Conservation (phyloP, 2,113 vertebrate genomes). For the Blennius ocellaris region DNA sequence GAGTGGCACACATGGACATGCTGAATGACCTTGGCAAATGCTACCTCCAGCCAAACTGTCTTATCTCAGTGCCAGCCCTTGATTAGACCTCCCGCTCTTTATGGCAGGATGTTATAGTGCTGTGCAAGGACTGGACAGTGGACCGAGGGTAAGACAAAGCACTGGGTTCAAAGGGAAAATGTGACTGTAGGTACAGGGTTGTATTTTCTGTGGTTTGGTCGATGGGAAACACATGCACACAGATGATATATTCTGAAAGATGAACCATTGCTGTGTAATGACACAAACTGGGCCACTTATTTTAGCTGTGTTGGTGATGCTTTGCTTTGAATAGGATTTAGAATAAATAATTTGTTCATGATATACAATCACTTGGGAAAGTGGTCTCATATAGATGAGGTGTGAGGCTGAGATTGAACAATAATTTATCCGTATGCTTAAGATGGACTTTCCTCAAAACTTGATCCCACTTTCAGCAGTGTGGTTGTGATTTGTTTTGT, state of each 20-base stretch:
- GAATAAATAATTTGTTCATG: not conserved
- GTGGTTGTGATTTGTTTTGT: no score
- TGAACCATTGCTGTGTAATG: not conserved
- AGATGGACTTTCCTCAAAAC: not conserved
- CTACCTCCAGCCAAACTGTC: slow-evolving; percentile 50
- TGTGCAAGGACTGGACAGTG: slow-evolving; percentile 33
- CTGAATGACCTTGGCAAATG: slow-evolving; percentile 68
- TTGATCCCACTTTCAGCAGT: no score
- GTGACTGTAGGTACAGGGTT: slow-evolving; percentile 3
- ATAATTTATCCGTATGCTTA: not conserved
- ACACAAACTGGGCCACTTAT: not conserved
- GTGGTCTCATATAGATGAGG: slow-evolving; percentile 8
- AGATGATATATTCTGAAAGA: not conserved
- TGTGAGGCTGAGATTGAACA: not conserved
- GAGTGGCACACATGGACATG: slow-evolving; percentile 34
- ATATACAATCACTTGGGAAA: not conserved
- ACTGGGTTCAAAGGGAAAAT: slow-evolving; percentile 19
- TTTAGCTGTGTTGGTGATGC: not conserved
- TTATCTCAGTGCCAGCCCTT: slow-evolving; percentile 50
- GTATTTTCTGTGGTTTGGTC: slow-evolving; percentile 23
- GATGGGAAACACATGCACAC: slow-evolving; percentile 22
- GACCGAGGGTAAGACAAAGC: not conserved
- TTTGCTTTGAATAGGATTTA: slow-evolving; percentile 5
- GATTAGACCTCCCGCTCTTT: slow-evolving; percentile 56
- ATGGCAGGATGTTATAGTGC: slow-evolving; percentile 39